phyloP scores from a whole-genome alignment of 2,113 vertebrate species.

The Emydura subglobosa region DNA sequence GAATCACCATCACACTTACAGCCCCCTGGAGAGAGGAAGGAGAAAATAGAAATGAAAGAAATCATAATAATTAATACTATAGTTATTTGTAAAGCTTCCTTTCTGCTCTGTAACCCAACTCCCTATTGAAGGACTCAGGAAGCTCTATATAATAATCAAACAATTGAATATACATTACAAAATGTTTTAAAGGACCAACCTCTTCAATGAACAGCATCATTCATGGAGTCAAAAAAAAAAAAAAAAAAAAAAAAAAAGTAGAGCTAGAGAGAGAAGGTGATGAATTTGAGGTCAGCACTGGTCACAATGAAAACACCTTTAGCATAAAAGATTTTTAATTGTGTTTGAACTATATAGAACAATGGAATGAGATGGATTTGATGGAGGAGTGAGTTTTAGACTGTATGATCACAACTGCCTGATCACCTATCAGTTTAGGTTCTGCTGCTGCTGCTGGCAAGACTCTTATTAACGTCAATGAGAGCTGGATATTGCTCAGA shows the following conservation, averaged over 20 bases:
- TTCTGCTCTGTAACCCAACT: neutral
- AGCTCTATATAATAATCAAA: neutral
- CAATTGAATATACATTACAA: neutral
- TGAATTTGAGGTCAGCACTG: neutral
- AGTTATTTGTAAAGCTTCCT: neutral
- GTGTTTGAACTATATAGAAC: neutral
- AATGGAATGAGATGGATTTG: neutral
- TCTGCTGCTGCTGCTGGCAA: neutral
- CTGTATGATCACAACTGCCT: neutral
- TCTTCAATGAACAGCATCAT: rapidly evolving
- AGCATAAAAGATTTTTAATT: neutral
- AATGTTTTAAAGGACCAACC: neutral
- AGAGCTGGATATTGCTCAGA: rapidly evolving
- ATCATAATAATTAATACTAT: neutral
- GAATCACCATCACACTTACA: neutral
- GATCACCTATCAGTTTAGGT: neutral
- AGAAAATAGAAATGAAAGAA: neutral
- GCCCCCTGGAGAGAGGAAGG: neutral
- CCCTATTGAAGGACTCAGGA: neutral
- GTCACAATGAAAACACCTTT: neutral
- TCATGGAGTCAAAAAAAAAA: neutral
- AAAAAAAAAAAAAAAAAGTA: neutral
- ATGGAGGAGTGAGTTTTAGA: neutral
- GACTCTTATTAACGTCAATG: neutral
- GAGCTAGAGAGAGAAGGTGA: rapidly evolving